Conservation (phyloP, 2,113 vertebrate species). For the Trichechus manatus region DNA sequence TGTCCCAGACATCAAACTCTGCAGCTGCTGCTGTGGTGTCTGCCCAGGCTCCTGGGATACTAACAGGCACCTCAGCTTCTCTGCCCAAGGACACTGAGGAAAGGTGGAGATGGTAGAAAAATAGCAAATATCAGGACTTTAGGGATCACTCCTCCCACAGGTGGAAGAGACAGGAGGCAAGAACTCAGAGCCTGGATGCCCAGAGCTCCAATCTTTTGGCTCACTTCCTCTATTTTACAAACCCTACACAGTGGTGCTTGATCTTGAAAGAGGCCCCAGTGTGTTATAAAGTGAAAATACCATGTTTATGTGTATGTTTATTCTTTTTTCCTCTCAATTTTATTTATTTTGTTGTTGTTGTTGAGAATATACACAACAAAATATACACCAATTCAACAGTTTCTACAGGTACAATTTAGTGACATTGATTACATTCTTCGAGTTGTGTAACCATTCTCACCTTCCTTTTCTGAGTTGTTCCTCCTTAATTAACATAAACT, state of each 20-base stretch:
- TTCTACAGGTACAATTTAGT: no score
- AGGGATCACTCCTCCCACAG: neutral
- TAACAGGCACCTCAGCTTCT: neutral
- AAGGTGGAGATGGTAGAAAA: neutral
- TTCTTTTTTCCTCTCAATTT: neutral
- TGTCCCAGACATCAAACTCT: neutral
- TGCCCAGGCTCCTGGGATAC: neutral
- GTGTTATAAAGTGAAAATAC: neutral
- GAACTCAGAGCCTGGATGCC: no score
- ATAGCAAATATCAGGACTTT: neutral
- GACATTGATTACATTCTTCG: no score
- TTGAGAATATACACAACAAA: no score
- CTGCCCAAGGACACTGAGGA: neutral
- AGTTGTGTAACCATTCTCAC: no score
- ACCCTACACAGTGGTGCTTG: neutral
- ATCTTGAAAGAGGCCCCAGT: neutral
- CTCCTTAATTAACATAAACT: no score
- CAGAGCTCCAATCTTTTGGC: no score
- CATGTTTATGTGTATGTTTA: no score
- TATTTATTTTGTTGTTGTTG: no score
- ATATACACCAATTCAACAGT: no score
- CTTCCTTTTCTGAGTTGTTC: no score
- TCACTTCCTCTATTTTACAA: neutral
- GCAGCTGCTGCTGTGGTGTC: neutral
- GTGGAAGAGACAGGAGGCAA: neutral